Percentiles rank a stretch among this genome's conserved stretches.
Evolutionary conservation across 2,888 invertebrate genomes (phyloP).

Genomic region (Clusia tigrina): DNA sequence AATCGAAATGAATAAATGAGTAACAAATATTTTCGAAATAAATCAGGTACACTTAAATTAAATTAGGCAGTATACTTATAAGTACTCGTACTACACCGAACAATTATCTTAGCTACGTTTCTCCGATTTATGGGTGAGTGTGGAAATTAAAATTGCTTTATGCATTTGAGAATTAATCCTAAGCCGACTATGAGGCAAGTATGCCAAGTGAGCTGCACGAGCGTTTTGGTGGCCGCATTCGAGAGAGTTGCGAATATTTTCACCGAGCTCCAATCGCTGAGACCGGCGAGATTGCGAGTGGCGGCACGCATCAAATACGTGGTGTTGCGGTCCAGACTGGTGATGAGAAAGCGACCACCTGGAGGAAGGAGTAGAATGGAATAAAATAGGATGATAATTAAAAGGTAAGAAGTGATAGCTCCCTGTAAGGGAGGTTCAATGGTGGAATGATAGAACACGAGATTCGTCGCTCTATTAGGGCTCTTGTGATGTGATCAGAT

Average conservation of each 20-base stretch:
- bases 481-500: too few relatives aligned
- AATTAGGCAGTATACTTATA: constrained; percentile 4
- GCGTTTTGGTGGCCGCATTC: constrained; percentile 37
- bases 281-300: constrained; percentile 67
- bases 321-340: constrained; percentile 65
- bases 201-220: constrained; percentile 28
- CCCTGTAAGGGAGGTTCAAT: too few relatives aligned
- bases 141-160: constrained; percentile 25
- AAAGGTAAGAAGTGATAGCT: too few relatives aligned
- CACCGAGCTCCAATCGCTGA: constrained; percentile 64
- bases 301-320: constrained; percentile 68
- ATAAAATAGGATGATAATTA: too few relatives aligned
- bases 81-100: not conserved
- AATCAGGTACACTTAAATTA: constrained; percentile 25
- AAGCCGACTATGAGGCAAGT: constrained; percentile 32
- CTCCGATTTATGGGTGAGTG: not conserved
- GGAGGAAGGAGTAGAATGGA: constrained; percentile 19
- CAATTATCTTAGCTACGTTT: not conserved
- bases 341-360: constrained; percentile 66
- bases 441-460: too few relatives aligned
- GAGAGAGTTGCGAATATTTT: constrained; percentile 57
- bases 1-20: not conserved
- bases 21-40: constrained; percentile 10
- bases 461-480: too few relatives aligned
- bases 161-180: constrained; percentile 27